These are phyloP conservation scores for Horisme vitalbata DNA, from an alignment of 2,888 invertebrate species.

Conservation along the genomic window DNA sequence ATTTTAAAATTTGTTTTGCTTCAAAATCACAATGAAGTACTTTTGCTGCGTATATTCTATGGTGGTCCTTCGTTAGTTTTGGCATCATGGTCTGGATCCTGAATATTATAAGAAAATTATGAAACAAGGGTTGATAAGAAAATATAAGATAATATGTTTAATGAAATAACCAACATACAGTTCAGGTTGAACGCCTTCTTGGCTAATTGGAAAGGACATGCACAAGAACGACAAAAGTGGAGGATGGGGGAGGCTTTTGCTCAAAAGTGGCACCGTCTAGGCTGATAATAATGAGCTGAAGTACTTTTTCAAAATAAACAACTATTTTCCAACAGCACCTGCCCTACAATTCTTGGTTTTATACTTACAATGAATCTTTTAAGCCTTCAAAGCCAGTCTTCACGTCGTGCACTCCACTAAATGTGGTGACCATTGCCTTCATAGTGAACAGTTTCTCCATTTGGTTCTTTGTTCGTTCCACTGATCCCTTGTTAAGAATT, in stretches of 20 bases:
- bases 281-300: too few relatives aligned
- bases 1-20: neutral
- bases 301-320: too few relatives aligned
- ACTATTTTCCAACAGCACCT: too few relatives aligned
- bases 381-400: constrained; percentile 22
- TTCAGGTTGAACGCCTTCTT: too few relatives aligned
- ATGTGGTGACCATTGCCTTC: constrained; percentile 36
- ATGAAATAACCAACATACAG: too few relatives aligned
- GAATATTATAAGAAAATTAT: constrained; percentile 21
- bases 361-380: constrained; percentile 26
- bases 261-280: too few relatives aligned
- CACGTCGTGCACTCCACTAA: constrained; percentile 20
- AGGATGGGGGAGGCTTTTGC: too few relatives aligned
- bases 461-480: constrained; percentile 47
- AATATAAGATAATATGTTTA: too few relatives aligned
- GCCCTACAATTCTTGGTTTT: too few relatives aligned
- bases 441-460: constrained; percentile 46
- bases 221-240: too few relatives aligned
- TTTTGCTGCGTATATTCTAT: constrained; percentile 32
- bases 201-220: too few relatives aligned
- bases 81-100: constrained; percentile 41
- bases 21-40: constrained; percentile 1
- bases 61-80: constrained; percentile 41
- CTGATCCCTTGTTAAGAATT: constrained; percentile 46
- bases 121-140: too few relatives aligned